Conservation (phyloP, 92 coral and sea anemone species). For the Epizoanthus illoricatus region DNA sequence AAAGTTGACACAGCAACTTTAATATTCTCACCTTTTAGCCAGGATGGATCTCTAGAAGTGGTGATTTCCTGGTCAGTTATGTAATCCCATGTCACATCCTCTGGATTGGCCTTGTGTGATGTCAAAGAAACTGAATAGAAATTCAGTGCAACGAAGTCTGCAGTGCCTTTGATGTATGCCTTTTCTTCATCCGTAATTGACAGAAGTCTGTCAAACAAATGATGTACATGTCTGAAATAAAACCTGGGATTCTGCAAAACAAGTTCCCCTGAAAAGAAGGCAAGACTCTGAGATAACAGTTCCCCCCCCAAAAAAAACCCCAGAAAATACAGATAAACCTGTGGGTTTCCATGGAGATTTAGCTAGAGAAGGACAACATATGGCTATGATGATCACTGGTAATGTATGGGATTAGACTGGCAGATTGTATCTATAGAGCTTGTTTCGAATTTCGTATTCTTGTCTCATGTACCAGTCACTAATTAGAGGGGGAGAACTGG, state of each 20-base stretch:
- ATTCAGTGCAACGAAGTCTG: constrained; percentile 89
- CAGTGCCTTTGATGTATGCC: constrained; percentile 71
- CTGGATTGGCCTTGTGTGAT: constrained; percentile 56
- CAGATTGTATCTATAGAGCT: no score
- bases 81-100: constrained; percentile 74
- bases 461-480: no score
- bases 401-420: no score
- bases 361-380: no score
- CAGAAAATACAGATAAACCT: no score
- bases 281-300: background rate
- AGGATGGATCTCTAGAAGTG: constrained; percentile 59
- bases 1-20: background rate
- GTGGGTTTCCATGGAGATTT: no score
- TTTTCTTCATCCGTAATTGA: constrained; percentile 72
- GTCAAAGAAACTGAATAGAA: constrained; percentile 76
- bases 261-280: background rate
- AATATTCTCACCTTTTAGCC: constrained; percentile 73
- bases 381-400: no score
- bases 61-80: constrained; percentile 73
- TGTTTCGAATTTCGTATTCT: no score
- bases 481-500: no score
- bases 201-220: constrained; percentile 62
- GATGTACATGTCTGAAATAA: background rate
- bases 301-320: background rate
- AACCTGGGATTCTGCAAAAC: no score